These are phyloP conservation scores for Athrips mouffetella DNA, from an alignment of 2,888 invertebrate genomes.

Conservation along the genomic window DNA sequence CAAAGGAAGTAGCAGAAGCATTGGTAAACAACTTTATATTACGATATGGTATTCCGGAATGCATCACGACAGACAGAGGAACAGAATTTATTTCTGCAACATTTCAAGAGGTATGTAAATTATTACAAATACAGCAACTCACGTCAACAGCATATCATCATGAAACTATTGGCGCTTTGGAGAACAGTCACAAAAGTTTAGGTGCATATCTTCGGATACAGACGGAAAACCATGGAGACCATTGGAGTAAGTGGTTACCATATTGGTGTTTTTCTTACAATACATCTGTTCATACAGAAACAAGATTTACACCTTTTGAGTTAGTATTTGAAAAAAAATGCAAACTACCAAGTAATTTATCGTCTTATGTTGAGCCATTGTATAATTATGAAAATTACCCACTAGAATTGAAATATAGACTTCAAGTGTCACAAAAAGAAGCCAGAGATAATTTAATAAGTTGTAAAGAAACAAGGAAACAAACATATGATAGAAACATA, in stretches of 20 bases:
- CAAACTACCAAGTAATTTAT: constrained; percentile 13
- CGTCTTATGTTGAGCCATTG: background rate
- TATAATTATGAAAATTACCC: constrained; percentile 17
- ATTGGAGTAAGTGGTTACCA: constrained; percentile 25
- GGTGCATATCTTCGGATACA: constrained; percentile 21
- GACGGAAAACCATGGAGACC: constrained; percentile 15
- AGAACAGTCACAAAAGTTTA: constrained; percentile 17
- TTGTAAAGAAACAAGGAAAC: constrained; percentile 3
- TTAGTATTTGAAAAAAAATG: constrained; percentile 14
- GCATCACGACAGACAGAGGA: constrained; percentile 21
- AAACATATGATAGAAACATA: background rate
- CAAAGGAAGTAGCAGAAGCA: constrained; percentile 15
- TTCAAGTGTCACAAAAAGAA: constrained; percentile 15
- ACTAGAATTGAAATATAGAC: constrained; percentile 14
- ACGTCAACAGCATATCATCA: constrained; percentile 23
- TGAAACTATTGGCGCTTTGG: constrained; percentile 11
- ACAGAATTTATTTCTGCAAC: constrained; percentile 19
- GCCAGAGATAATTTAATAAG: constrained; percentile 2
- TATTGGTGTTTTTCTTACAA: constrained; percentile 28
- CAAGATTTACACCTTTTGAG: too few relatives aligned
- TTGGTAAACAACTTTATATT: constrained; percentile 21
- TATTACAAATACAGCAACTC: constrained; percentile 21
- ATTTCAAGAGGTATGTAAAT: constrained; percentile 25
- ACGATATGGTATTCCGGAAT: constrained; percentile 19
- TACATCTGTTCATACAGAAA: constrained; percentile 22